Evolutionary conservation across 2,113 vertebrate genomes (phyloP).

Genomic region (Etia nguti): DNA sequence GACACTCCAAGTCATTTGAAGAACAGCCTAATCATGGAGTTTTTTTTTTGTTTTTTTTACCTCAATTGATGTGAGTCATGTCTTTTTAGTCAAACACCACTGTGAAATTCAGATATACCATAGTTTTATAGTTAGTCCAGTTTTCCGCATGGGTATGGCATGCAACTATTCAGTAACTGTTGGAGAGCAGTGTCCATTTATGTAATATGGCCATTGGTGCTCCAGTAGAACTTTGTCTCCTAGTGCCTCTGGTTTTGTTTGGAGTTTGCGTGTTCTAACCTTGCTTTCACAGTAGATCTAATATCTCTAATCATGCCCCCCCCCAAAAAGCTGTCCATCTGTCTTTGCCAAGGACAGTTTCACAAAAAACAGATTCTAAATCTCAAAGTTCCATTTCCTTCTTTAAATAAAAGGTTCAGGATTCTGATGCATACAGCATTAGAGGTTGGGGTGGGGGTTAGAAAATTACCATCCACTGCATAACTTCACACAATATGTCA

Average conservation of each 20-base stretch:
- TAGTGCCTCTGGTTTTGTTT: background rate
- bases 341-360: background rate
- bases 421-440: background rate
- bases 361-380: background rate
- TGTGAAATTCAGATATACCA: background rate
- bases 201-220: background rate
- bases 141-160: background rate
- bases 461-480: background rate
- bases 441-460: background rate
- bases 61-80: rapidly evolving
- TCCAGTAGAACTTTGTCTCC: background rate
- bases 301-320: background rate
- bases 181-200: background rate
- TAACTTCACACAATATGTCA: background rate
- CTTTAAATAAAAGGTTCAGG: background rate
- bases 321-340: background rate
- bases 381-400: background rate
- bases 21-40: too few species aligned
- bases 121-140: background rate
- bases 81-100: background rate
- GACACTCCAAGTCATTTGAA: background rate
- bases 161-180: background rate
- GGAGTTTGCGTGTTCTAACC: background rate
- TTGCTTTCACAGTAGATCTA: background rate
- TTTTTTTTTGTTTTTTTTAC: background rate